A percentile compares a stretch with the other conserved stretches of the same genome.
phyloP scores from a whole-genome alignment of 2,888 invertebrate genomes.

The Graphium colonna region DNA sequence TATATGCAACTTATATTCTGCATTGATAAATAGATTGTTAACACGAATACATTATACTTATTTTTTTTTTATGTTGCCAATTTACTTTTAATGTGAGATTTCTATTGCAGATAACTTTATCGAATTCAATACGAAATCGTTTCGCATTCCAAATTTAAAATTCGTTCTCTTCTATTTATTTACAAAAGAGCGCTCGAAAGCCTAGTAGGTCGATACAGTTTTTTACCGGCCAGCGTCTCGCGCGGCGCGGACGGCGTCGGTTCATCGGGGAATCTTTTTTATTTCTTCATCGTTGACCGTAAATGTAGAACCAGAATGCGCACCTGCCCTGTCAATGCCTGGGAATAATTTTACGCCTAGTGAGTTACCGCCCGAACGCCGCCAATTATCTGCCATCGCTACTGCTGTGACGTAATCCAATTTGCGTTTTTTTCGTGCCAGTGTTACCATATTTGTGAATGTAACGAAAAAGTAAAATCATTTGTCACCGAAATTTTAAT shows the following conservation, averaged over 20 bases:
- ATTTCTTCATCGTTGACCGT: constrained; percentile 39
- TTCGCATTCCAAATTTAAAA: not conserved
- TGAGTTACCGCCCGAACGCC: constrained; percentile 37
- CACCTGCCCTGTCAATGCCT: constrained; percentile 50
- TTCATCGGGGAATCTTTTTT: constrained; percentile 36
- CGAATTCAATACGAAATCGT: no score
- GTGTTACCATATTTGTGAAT: no score
- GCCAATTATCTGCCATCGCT: constrained; percentile 48
- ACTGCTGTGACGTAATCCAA: constrained; percentile 29
- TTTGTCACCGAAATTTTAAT: no score
- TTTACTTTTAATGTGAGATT: no score
- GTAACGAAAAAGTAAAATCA: no score
- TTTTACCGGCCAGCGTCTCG: constrained; percentile 23
- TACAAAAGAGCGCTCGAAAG: not conserved
- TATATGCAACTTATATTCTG: no score
- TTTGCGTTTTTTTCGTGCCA: no score
- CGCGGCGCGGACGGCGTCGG: constrained; percentile 28
- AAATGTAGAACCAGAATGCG: constrained; percentile 40
- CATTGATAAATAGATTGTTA: no score
- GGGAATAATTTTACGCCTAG: constrained; percentile 55
- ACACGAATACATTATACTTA: no score
- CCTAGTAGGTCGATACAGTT: constrained; percentile 31
- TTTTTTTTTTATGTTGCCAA: no score
- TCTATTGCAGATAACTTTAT: no score
- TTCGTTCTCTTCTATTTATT: not conserved